Percentiles rank a stretch among this genome's conserved stretches.
Evolutionary conservation across 2,888 invertebrate genomes (phyloP).

Genomic region (Drosophila testacea): DNA sequence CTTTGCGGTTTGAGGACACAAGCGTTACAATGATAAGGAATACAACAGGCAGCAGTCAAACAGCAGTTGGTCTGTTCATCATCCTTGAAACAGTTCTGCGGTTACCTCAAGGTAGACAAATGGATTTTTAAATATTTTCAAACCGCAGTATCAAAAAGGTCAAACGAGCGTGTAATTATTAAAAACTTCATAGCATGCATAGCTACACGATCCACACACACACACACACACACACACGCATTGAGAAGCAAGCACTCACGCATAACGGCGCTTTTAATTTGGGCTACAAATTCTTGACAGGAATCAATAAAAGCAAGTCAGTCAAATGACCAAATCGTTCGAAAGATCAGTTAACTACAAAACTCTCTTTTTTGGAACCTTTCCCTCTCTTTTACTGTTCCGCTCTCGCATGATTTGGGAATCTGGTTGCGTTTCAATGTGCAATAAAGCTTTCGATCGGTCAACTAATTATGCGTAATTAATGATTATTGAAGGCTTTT

Average conservation of each 20-base stretch:
- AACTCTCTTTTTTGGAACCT: neutral
- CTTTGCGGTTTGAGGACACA: constrained; percentile 46
- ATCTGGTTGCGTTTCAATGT: constrained; percentile 59
- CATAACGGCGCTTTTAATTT: constrained; percentile 77
- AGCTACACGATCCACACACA: constrained; percentile 13
- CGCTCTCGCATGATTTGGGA: neutral
- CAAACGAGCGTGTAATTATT: constrained; percentile 57
- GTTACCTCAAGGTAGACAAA: constrained; percentile 49
- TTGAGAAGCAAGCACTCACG: constrained; percentile 24
- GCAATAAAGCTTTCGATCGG: constrained; percentile 64
- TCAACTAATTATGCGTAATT: constrained; percentile 71
- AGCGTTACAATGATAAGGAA: constrained; percentile 22
- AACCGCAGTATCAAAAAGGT: constrained; percentile 50
- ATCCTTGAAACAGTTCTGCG: constrained; percentile 40
- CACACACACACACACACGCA: constrained; percentile 1
- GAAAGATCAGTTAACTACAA: constrained; percentile 21
- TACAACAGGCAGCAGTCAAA: constrained; percentile 35
- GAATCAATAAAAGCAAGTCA: constrained; percentile 65
- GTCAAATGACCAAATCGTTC: constrained; percentile 47
- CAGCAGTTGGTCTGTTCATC: constrained; percentile 45
- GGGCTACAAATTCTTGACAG: constrained; percentile 47
- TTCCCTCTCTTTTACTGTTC: neutral
- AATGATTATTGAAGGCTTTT: constrained; percentile 72
- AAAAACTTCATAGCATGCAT: constrained; percentile 51
- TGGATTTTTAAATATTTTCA: constrained; percentile 69